Percentiles rank a stretch among this genome's conserved stretches.
Evolutionary conservation across 2,797 vertebrate species (phyloP).

Genomic region (Cottoperca gobio): DNA sequence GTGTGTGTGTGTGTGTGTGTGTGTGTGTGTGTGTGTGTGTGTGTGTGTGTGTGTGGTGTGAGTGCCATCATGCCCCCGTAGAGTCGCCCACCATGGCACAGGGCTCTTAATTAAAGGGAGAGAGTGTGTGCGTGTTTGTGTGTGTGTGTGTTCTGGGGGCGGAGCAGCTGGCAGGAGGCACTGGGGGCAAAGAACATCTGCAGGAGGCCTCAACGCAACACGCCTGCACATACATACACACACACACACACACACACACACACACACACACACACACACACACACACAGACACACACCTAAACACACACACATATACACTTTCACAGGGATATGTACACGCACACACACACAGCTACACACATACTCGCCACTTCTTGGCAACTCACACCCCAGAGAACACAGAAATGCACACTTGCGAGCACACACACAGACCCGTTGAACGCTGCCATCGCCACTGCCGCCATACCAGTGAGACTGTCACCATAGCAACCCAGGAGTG

Average conservation of each 20-base stretch:
- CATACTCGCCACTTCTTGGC: constrained; percentile 44
- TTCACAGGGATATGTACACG: constrained; percentile 11
- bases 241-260: not conserved
- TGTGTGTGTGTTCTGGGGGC: constrained; percentile 83
- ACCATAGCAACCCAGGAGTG: constrained; percentile 96
- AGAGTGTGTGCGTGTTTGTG: constrained; percentile 86
- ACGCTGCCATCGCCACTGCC: constrained; percentile 57
- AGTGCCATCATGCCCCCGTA: constrained; percentile 90
- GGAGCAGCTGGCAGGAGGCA: constrained; percentile 97
- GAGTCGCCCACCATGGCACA: constrained; percentile 86
- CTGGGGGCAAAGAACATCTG: constrained; percentile 97
- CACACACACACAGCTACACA: constrained; percentile 26
- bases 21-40: not conserved
- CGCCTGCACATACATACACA: constrained; percentile 39
- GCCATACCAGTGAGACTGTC: constrained; percentile 88
- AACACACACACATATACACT: constrained; percentile 12
- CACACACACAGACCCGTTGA: constrained; percentile 37
- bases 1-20: not conserved
- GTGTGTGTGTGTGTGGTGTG: constrained; percentile 57
- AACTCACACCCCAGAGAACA: constrained; percentile 44
- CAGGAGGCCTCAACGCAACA: constrained; percentile 80
- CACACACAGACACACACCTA: not conserved
- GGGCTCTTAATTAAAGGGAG: constrained; percentile 97
- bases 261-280: constrained; percentile 2
- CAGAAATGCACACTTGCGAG: constrained; percentile 37